Base-by-base conservation (phyloP, 2,797 vertebrate species). In the Galagoides demidoff region DNA sequence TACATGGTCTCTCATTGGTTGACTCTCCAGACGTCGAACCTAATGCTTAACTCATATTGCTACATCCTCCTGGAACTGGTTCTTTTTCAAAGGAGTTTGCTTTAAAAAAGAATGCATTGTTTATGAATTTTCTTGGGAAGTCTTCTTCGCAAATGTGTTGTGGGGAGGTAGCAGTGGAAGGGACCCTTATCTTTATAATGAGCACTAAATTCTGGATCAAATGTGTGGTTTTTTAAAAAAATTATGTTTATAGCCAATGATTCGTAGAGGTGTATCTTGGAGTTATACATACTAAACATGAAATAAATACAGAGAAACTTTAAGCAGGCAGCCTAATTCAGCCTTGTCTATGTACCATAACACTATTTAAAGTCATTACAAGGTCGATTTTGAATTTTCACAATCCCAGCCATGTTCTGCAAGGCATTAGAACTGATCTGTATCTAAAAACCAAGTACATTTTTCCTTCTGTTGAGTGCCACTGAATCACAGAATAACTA, bases 361-460 rank as follows among this genome's bases (percentile, higher is more conserved):
- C 55, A 78, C 39, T n/a, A 27, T 7, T 64, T 29, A 89, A 86
- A 49, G 49, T 95, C 66, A 87, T 90, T 68, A 14, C 37, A 82
- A 94, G 81, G 68, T 82, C 31, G n/a, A 7, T 70, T 71, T 91
- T 59, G 23, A 31, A 43, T 89, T 94, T 95, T 93, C 17, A 59
- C 49, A 57, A 76, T 78, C 37, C 52, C 12, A 55, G 55, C 20
- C 66, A 68, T 81, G 94, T 95, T 89, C 71, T 52, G 43, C 55
- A 91, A 59, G 39, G 8, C 59, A 52, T 66, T 70, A 73, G 84
- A 84, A 37, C 39, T 59, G 23, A 20, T 70, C 61, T 90, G 34
- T 70, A 12, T 91, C 66, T 83, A 76, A 96, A 85, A 37, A 25
- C 16, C 34, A 93, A 70, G 34, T 85, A 29, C 76, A 16, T 74